Evolutionary conservation across 2,797 vertebrate genomes (phyloP).

Genomic region (Sebastes taczanowskii): DNA sequence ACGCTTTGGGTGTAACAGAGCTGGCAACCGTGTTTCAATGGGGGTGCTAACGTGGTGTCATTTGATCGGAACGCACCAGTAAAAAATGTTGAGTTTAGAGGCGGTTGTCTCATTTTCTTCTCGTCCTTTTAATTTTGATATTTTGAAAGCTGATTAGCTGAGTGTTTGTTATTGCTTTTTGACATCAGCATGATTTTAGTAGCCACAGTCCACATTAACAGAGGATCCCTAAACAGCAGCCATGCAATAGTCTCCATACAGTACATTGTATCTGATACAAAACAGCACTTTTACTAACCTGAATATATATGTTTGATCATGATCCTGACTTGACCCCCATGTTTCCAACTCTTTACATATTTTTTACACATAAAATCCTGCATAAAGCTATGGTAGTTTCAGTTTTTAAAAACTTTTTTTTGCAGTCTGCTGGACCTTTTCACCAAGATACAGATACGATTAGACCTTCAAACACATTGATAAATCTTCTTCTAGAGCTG

Average conservation of each 20-base stretch:
- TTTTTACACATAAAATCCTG: not conserved
- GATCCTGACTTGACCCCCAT: not conserved
- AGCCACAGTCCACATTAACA: not conserved
- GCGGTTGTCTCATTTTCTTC: not conserved
- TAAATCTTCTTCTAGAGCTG: not conserved
- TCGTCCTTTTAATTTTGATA: not conserved
- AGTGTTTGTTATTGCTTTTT: not conserved
- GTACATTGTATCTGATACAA: not conserved
- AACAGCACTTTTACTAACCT: not conserved
- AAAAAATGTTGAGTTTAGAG: slow-evolving; percentile 14
- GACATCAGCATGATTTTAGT: not conserved
- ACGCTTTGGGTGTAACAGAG: slow-evolving; percentile 58
- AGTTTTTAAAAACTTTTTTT: not conserved
- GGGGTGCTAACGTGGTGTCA: not conserved
- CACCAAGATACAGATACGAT: no score
- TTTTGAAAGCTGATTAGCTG: not conserved
- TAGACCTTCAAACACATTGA: not conserved
- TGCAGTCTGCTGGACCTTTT: not conserved
- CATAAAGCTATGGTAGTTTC: not conserved
- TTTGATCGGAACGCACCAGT: slow-evolving; percentile 15
- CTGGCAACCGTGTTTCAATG: slow-evolving; percentile 4
- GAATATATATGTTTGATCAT: not conserved
- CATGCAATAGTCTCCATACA: not conserved
- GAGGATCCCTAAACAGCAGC: not conserved
- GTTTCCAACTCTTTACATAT: not conserved